Conservation (phyloP, 2,113 vertebrate genomes). For the Panthera tigris region DNA sequence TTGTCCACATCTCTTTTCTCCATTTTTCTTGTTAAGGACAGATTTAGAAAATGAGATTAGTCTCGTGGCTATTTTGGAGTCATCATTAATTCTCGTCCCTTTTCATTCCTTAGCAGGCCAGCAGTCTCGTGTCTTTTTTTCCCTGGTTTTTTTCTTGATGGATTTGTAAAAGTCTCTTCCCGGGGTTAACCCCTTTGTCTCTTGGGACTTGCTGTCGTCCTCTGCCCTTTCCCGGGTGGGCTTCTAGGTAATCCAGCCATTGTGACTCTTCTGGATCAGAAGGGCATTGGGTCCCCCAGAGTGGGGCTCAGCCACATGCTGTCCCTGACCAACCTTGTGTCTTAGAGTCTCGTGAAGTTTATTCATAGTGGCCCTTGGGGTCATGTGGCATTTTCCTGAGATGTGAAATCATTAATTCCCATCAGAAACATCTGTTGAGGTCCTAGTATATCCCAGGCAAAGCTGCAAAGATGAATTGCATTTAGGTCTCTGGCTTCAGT, state of each 20-base stretch:
- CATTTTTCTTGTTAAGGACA: constrained; percentile 70
- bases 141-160: constrained; percentile 24
- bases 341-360: background rate
- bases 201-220: background rate
- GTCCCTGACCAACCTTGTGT: background rate
- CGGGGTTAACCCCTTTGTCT: background rate
- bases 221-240: background rate
- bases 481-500: background rate
- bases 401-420: background rate
- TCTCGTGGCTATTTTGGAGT: constrained; percentile 61
- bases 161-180: background rate
- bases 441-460: background rate
- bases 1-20: constrained; percentile 58
- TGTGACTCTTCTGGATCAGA: background rate
- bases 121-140: background rate
- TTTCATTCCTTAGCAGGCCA: background rate
- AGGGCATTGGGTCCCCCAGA: background rate
- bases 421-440: background rate
- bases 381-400: background rate
- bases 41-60: constrained; percentile 72
- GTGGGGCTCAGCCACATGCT: background rate
- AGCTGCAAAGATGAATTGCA: background rate
- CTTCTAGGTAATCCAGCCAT: background rate
- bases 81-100: constrained; percentile 65
- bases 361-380: background rate